These are phyloP conservation scores for Gymnodraco acuticeps DNA, from an alignment of 2,797 vertebrate genomes.

Conservation along the genomic window DNA sequence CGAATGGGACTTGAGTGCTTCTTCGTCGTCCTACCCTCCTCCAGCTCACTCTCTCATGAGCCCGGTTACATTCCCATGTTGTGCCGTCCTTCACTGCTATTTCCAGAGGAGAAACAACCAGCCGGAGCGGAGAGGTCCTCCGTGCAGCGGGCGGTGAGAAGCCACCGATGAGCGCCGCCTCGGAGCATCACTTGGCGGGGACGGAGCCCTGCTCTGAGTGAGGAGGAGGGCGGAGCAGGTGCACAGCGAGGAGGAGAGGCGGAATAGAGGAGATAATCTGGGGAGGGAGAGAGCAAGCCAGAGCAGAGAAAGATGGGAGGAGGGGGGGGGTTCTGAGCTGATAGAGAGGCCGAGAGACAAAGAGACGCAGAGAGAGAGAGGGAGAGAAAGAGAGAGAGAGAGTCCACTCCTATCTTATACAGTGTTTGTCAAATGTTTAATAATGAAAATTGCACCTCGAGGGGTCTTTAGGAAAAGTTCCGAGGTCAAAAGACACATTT, in stretches of 20 bases:
- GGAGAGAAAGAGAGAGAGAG: constrained; percentile 2
- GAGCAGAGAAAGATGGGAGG: constrained; percentile 6
- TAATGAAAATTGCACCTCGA: constrained; percentile 1
- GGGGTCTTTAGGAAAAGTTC: neutral
- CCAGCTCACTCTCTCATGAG: constrained; percentile 35
- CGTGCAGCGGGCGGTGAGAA: constrained; percentile 31
- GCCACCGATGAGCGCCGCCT: constrained; percentile 38
- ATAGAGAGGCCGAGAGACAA: constrained; percentile 52
- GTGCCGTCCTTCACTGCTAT: neutral
- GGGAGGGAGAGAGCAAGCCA: constrained; percentile 25
- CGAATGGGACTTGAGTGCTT: constrained; percentile 54
- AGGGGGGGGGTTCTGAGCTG: constrained; percentile 30
- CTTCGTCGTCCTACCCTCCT: constrained; percentile 47
- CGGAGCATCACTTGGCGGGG: constrained; percentile 70
- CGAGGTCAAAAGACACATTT: neutral
- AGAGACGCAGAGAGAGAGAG: constrained; percentile 8
- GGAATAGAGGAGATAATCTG: constrained; percentile 45
- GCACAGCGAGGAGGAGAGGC: constrained; percentile 57
- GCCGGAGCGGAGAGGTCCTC: constrained; percentile 26
- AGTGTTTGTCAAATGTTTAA: constrained; percentile 28
- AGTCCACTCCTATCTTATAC: neutral
- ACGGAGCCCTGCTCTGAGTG: constrained; percentile 58
- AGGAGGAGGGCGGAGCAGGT: constrained; percentile 76
- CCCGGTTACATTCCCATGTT: constrained; percentile 58
- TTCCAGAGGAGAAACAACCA: constrained; percentile 26